Evolutionary conservation across 2,888 invertebrate genomes (phyloP).

Genomic region (Andrena flavipes): DNA sequence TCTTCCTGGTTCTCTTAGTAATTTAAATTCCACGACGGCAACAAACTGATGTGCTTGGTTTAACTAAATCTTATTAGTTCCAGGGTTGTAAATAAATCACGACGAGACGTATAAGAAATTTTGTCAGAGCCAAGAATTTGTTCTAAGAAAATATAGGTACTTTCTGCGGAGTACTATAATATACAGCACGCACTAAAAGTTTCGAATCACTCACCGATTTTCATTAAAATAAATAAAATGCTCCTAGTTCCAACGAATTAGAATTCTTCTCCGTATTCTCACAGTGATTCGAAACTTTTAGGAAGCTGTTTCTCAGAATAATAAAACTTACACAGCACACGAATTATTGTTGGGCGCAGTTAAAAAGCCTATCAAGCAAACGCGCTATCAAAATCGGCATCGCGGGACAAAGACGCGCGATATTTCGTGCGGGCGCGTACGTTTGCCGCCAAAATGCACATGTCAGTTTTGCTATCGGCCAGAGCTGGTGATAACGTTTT

Average conservation of each 20-base stretch:
- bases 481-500: conserved; percentile 14
- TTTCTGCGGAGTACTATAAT: too few relatives aligned
- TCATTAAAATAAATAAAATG: too few relatives aligned
- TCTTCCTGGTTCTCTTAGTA: neutral
- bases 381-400: conserved; percentile 12
- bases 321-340: too few relatives aligned
- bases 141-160: too few relatives aligned
- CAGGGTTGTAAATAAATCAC: neutral
- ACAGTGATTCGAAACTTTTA: too few relatives aligned
- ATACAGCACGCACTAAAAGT: too few relatives aligned
- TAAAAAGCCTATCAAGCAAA: neutral
- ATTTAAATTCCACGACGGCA: neutral
- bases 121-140: too few relatives aligned
- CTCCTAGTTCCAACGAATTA: too few relatives aligned
- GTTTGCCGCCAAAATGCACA: conserved; percentile 31
- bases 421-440: conserved; percentile 22
- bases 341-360: neutral
- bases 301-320: too few relatives aligned
- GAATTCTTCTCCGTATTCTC: too few relatives aligned
- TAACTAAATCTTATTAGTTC: neutral
- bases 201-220: too few relatives aligned
- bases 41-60: neutral
- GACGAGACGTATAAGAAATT: too few relatives aligned
- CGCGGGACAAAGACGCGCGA: neutral
- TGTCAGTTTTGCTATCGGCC: conserved; percentile 43